A percentile compares a stretch with the other conserved stretches of the same genome.
These are phyloP conservation scores for Stenotaenia linearis DNA, from an alignment of 2,888 invertebrate genomes.

Conservation along the genomic window DNA sequence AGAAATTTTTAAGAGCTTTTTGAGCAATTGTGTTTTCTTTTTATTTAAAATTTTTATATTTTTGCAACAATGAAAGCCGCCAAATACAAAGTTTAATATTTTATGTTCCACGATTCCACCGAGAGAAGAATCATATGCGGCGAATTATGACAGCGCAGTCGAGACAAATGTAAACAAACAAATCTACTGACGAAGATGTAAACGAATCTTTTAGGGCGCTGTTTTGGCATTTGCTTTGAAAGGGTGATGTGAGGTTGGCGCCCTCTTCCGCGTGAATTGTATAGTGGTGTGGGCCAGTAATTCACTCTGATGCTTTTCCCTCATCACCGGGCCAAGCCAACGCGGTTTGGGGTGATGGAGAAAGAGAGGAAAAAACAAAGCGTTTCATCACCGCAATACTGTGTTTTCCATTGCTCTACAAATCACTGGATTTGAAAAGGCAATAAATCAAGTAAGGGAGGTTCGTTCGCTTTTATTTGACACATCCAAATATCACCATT, in stretches of 20 bases:
- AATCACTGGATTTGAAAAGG: conserved; percentile 8
- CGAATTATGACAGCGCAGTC: too few relatives aligned
- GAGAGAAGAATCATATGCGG: too few relatives aligned
- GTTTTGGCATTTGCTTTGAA: background rate
- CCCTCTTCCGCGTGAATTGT: background rate
- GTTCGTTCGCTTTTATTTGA: conserved; percentile 2
- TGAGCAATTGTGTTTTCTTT: too few relatives aligned
- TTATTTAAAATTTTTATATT: too few relatives aligned
- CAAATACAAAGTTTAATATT: too few relatives aligned
- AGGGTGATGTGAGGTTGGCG: background rate
- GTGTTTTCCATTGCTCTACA: conserved; percentile 8
- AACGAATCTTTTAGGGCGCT: background rate
- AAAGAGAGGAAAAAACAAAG: background rate
- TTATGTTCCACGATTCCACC: too few relatives aligned
- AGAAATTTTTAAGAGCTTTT: too few relatives aligned
- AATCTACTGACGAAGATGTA: background rate
- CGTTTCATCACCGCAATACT: conserved; percentile 21
- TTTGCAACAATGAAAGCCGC: too few relatives aligned
- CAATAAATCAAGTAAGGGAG: background rate
- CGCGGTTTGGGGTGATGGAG: conserved; percentile 9
- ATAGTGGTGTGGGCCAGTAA: background rate
- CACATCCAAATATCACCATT: conserved; percentile 2
- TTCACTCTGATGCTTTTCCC: conserved; percentile 10
- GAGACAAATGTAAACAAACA: background rate
- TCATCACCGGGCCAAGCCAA: background rate